Evolutionary conservation across 2,113 vertebrate species (phyloP), one percentile per base, ranked within the genome.

Genomic region (Dipodomys spectabilis): DNA sequence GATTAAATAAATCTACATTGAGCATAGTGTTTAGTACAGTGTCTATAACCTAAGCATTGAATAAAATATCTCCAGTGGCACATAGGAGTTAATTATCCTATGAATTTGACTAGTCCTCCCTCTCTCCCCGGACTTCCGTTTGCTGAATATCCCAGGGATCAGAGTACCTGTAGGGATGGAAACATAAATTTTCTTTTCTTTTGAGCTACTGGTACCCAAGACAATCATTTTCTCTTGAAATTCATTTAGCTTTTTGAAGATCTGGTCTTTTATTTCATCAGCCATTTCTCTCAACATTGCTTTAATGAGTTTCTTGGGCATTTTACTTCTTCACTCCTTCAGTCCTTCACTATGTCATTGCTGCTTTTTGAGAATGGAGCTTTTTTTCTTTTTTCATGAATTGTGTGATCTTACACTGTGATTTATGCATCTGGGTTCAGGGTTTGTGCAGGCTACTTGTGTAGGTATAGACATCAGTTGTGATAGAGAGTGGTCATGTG

Each of bases 21-120:
- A 32, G 27, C 82, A 87, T 80, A 86, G 25, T 5, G 12, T 84
- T 91, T 89, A 91, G 15, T 28, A 90, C 32, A 64, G 64, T 91
- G 39, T 27, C 72, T 79, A 22, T 13, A 30, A 77, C 15, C 64
- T 12, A 91, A 80, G 35, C 20, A 82, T 4, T 39, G 35, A 82
- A 83, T 73, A 67, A 84, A 72, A 1, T 75, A 60, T 32, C 20
- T 44, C 39, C 71, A 82, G n/a, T 32, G 39, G 44, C 7, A 35
- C 30, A 1, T 15, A 73, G 23, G 39, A 88, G 53, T 92, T 92
- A 53, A 87, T 80, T 92, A 57, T 60, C 79, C 60, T 92, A 6
- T 62, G 60, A 92, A 93, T 4, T 86, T 71, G 19, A 18, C 62
- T 64, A 86, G 19, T 11, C 4, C 39, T 5, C 39, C 39, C 39